Percentiles rank a stretch among this genome's conserved stretches.
phyloP scores from a whole-genome alignment of 2,113 vertebrate species.

The Lophura nycthemera region DNA sequence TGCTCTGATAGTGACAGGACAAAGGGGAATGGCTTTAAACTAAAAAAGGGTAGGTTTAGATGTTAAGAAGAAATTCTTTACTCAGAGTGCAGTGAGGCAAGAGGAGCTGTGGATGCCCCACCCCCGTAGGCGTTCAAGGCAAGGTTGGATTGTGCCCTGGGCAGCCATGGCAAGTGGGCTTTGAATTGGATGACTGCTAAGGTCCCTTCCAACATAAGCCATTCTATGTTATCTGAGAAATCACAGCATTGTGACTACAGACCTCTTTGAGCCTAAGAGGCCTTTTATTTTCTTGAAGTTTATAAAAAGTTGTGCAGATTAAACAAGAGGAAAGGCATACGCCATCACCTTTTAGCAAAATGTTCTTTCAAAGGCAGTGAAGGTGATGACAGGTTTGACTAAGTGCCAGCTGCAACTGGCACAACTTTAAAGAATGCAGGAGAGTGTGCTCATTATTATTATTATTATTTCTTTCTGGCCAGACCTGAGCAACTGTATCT shows the following conservation, averaged over 20 bases:
- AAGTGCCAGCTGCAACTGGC: background rate
- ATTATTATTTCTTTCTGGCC: slow-evolving; percentile 6
- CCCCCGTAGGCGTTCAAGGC: too few species aligned
- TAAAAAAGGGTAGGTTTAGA: too few species aligned
- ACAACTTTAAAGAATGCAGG: slow-evolving; percentile 34
- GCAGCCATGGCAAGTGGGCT: too few species aligned
- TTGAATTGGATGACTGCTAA: too few species aligned
- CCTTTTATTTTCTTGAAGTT: slow-evolving; percentile 12
- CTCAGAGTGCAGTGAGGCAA: too few species aligned
- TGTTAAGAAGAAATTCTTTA: too few species aligned
- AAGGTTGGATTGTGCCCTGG: too few species aligned
- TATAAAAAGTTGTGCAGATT: background rate
- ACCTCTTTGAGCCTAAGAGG: background rate
- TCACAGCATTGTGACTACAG: background rate
- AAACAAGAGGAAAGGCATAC: background rate
- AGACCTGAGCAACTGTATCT: slow-evolving; percentile 40
- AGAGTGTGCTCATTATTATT: background rate
- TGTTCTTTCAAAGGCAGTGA: slow-evolving; percentile 8
- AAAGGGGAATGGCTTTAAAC: too few species aligned
- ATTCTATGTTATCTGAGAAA: background rate
- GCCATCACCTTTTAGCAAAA: slow-evolving; percentile 38
- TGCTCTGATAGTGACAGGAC: too few species aligned
- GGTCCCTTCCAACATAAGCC: too few species aligned
- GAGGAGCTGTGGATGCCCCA: too few species aligned
- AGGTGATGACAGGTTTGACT: slow-evolving; percentile 50